Evolutionary conservation across 2,797 vertebrate species (phyloP), one percentile per base, ranked within the genome.

Genomic region (Falco novaeseelandiae): DNA sequence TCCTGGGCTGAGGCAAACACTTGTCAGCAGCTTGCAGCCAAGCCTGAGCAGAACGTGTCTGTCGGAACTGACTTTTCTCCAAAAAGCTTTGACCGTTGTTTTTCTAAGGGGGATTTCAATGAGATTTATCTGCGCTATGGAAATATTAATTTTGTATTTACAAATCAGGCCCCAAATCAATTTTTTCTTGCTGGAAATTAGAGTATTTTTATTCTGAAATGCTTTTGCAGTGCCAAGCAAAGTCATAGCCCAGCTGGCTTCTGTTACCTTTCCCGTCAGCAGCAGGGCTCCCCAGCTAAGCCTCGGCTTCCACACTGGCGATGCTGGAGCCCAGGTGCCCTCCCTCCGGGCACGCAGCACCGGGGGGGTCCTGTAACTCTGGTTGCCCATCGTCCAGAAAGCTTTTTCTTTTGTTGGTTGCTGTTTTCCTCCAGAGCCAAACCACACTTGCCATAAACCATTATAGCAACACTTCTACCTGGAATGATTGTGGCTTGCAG

Each of bases 331-430:
- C 61, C 9, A 0, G 20, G 10, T 72, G 65, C 57, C 42, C 10
- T 54, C 44, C 61, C 30, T 30, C 34, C 46, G 52, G 32, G 29
- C 77, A 44, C 61, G 2, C 12, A 26, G 71, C 73, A 30, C 23
- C 0, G 0, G 48, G n/a, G 36, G 14, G 57, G 42, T 10, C 23
- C 55, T 14, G 3, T 1, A 6, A 38, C 48, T 11, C 86, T 57
- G 30, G 27, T 3, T 49, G 52, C 27, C 58, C 51, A 27, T 34
- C 42, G 18, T 18, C 49, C 38, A 32, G 59, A 48, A 46, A 21
- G 12, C 10, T 59, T 46, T 46, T 81, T 82, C 29, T 84, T 5
- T 17, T 80, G 23, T 4, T n/a, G 29, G 26, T 63, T 83, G 42
- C 20, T 13, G 0, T 58, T 92, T 74, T 55, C 17, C 23, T 42